Percentiles rank a stretch among this genome's conserved stretches.
Evolutionary conservation across 2,113 vertebrate species (phyloP).

Genomic region (Corvus cornix): DNA sequence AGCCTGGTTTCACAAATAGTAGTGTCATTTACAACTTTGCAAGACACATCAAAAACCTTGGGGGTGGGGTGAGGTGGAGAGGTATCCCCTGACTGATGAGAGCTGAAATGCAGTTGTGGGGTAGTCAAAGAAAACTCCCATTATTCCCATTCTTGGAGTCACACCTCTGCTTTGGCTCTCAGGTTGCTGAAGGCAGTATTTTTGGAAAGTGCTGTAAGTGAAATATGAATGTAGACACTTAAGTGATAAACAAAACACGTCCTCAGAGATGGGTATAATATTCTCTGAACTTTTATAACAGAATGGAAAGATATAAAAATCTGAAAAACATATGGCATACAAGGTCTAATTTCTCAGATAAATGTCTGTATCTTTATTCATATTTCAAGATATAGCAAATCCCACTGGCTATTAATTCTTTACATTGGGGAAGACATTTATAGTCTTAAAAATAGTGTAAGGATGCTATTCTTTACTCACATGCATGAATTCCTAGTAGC

Average conservation of each 20-base stretch:
- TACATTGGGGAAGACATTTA: not conserved
- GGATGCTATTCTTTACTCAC: not conserved
- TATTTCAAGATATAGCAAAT: not conserved
- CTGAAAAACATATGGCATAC: not conserved
- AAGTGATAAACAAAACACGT: not conserved
- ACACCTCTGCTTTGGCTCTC: not conserved
- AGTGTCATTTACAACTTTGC: not conserved
- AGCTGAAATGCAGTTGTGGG: not conserved
- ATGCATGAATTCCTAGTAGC: not conserved
- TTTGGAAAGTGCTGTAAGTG: not conserved
- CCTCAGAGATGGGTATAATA: not conserved
- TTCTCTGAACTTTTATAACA: not conserved
- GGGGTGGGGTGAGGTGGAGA: accelerated
- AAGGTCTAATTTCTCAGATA: not conserved
- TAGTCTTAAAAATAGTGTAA: not conserved
- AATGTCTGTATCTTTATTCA: not conserved
- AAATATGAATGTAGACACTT: not conserved
- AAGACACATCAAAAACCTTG: accelerated
- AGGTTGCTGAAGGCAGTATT: not conserved
- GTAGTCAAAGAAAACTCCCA: not conserved
- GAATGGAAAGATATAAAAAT: not conserved
- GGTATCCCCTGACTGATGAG: not conserved
- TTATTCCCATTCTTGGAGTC: not conserved
- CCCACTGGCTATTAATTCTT: not conserved
- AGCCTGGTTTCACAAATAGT: not conserved